Evolutionary conservation across 2,113 vertebrate genomes (phyloP), one percentile per base, ranked within the genome.

Genomic region (cattle (Bos taurus)): DNA sequence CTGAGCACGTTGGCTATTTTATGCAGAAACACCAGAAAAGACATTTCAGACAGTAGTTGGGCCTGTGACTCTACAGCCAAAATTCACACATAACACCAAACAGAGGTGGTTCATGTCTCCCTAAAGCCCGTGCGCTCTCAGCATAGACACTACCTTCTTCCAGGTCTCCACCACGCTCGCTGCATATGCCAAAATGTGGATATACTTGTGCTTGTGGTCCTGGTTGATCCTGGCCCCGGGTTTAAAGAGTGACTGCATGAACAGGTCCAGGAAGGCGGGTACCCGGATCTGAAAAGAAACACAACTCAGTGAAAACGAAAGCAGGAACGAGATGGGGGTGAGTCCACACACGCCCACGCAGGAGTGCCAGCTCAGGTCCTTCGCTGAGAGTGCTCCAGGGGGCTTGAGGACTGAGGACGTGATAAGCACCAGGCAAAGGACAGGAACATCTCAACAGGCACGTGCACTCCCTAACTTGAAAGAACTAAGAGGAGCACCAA

Each of bases 161-260:
- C 99, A 99, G 7, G 99, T 99, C 98, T 99, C 99, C 7, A 99
- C 99, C 90, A 99, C 99, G 1, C 99, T 99, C 30, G 99, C 99
- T 13, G 99, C 99, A 0, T 99, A 99, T 0, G 99, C 99, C 98
- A 99, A 93, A 96, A 99, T 99, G 98, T 99, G 99, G 97, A 99
- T 99, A 94, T 99, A 99, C 97, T 99, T 99, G 98, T 99, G 99
- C 96, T 99, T 99, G 91, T 99, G 99, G 97, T 99, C 99, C 98
- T 99, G 99, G 99, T 99, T 99, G 98, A 99, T 99, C 98, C 99
- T 99, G n/a, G 99, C 99, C 21, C 99, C 99, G 0, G 99, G 99
- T 57, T 99, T 99, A 94, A 99, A 99, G 56, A 99, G 99, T 0
- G 99, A 99, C 98, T 99, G 99, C 99, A 99, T 99, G 97, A 99